Base-by-base conservation (phyloP, 2,113 vertebrate genomes). In the Dendrocopos noguchii region DNA sequence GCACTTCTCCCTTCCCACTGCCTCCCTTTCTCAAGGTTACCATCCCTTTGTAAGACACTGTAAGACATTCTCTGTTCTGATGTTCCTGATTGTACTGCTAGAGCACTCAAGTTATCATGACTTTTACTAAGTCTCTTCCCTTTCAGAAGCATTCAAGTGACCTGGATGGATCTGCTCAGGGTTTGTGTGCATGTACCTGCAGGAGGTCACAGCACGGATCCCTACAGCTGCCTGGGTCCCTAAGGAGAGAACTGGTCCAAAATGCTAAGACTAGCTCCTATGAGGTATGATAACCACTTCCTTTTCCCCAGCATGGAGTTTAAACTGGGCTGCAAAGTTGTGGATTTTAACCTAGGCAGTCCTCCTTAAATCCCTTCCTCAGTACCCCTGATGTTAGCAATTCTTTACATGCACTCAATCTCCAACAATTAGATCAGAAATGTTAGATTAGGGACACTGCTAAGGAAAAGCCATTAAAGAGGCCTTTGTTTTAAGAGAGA, bases 371-470 rank as follows among this genome's bases (percentile, higher is more conserved):
- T 74, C 14, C 42, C 87, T 88, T 66, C 75, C 72, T 94, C 87
- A 91, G 52, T 73, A 76, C 7, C 56, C 60, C 60, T 15, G 84
- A 52, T 82, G 89, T 94, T 84, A 94, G 71, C 73, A 81, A 87
- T 93, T 92, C 90, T 95, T 95, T 91, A 77, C 7, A 4, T 79
- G 74, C 52, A 84, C 87, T 97, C 95, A 80, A 96, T 95, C 86
- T 85, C 78, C 63, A 74, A 75, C 88, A 95, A 95, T 93, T 91
- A 87, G 79, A 75, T 19, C 24, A 95, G 67, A 91, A 95, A 95
- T 61, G 71, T 93, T 87, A 94, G 92, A 96, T 91, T 83, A 94
- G 93, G 65, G 77, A 92, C 74, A 72, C 28, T 42, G 72, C 84
- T 71, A 78, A 82, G 80, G 56, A 86, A 95, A 95, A 94, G 60